phyloP scores from a whole-genome alignment of 2,888 invertebrate genomes.

The Agonopterix alstromeriana region DNA sequence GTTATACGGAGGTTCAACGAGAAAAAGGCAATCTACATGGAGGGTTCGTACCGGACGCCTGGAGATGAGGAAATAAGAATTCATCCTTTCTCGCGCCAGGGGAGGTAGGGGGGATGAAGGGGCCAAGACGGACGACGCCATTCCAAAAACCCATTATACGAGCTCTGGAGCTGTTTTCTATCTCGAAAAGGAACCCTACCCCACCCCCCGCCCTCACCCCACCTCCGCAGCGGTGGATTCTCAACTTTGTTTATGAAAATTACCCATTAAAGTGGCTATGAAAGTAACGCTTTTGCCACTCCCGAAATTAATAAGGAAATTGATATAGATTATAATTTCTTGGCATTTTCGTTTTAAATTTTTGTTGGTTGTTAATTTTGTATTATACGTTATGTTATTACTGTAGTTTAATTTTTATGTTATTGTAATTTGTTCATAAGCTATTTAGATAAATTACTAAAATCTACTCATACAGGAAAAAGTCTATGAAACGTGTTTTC shows the following conservation, averaged over 20 bases:
- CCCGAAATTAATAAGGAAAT: slow-evolving; percentile 74
- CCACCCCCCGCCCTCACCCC: slow-evolving; percentile 20
- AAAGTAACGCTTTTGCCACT: slow-evolving; percentile 74
- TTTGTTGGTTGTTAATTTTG: not conserved
- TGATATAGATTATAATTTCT: slow-evolving; percentile 66
- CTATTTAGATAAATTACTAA: too few species aligned
- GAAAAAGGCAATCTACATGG: slow-evolving; percentile 75
- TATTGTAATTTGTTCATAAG: too few species aligned
- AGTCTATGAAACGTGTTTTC: too few species aligned
- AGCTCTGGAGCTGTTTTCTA: slow-evolving; percentile 80
- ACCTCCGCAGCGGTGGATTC: slow-evolving; percentile 55
- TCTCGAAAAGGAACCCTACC: slow-evolving; percentile 67
- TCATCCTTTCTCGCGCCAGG: slow-evolving; percentile 70
- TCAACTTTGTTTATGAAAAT: slow-evolving; percentile 76
- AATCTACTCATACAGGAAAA: too few species aligned
- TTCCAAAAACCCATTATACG: slow-evolving; percentile 84
- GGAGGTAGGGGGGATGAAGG: slow-evolving; percentile 44
- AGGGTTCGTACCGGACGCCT: slow-evolving; percentile 71
- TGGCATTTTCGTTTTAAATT: slow-evolving; percentile 20
- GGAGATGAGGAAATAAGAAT: slow-evolving; percentile 77
- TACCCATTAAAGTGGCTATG: slow-evolving; percentile 76
- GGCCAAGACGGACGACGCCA: slow-evolving; percentile 82
- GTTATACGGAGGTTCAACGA: slow-evolving; percentile 68
- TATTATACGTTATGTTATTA: too few species aligned
- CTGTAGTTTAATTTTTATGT: too few species aligned